A percentile compares a stretch with the other conserved stretches of the same genome.
phyloP scores from a whole-genome alignment of 2,797 vertebrate genomes.

The Danionella dracula region DNA sequence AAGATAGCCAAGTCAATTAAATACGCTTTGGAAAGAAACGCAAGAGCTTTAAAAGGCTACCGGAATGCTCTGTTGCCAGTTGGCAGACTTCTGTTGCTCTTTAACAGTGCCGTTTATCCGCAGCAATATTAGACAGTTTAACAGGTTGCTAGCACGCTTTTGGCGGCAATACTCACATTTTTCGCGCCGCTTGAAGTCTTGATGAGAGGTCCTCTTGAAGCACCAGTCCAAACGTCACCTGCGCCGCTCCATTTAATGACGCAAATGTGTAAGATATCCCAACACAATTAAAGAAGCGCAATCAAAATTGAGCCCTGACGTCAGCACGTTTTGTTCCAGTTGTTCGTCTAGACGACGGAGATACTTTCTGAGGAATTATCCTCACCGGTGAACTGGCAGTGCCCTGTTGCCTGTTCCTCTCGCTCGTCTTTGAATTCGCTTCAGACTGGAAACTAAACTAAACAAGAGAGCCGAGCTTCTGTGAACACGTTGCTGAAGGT shows the following conservation, averaged over 20 bases:
- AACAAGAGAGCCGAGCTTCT: neutral
- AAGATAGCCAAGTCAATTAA: conserved; percentile 20
- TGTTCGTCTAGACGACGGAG: neutral
- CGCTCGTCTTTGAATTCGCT: conserved; percentile 2
- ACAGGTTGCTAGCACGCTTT: conserved; percentile 41
- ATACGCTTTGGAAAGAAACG: conserved; percentile 1
- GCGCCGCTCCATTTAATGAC: conserved; percentile 63
- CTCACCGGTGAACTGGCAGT: conserved; percentile 21
- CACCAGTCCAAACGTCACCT: conserved; percentile 66
- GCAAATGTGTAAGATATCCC: conserved; percentile 33
- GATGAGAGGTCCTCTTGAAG: conserved; percentile 27
- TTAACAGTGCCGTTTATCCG: conserved; percentile 25
- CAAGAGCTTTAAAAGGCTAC: neutral
- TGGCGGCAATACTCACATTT: conserved; percentile 40
- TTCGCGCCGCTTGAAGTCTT: conserved; percentile 32
- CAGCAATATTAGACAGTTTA: conserved; percentile 23
- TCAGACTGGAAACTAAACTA: conserved; percentile 60
- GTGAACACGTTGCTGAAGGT: neutral
- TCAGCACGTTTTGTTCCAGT: neutral
- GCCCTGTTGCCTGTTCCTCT: conserved; percentile 53
- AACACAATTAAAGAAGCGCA: conserved; percentile 7
- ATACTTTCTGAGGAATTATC: conserved; percentile 27
- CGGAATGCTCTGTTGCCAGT: neutral
- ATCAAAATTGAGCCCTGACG: conserved; percentile 4
- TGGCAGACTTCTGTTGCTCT: conserved; percentile 18